Percentiles rank a stretch among this genome's conserved stretches.
These are phyloP conservation scores for Coregonus ussuriensis DNA, from an alignment of 2,797 vertebrate genomes.

Conservation along the genomic window DNA sequence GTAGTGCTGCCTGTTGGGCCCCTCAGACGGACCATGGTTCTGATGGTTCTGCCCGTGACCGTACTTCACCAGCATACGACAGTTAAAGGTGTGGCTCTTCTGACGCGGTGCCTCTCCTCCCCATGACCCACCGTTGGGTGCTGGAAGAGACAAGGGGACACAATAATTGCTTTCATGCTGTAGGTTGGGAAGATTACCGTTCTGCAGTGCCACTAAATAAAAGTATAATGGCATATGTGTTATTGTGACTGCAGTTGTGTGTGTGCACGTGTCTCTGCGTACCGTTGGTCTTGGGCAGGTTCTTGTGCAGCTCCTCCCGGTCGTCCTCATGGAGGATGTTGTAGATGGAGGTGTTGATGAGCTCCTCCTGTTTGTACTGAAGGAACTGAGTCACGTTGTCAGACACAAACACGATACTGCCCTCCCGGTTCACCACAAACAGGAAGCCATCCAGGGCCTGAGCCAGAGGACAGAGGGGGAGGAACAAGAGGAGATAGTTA, in stretches of 20 bases:
- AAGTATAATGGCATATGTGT: not conserved
- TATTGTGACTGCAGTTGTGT: not conserved
- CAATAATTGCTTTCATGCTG: not conserved
- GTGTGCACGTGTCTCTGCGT: slow-evolving; percentile 21
- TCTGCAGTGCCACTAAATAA: not conserved
- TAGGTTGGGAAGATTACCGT: not conserved
- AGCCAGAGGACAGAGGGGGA: slow-evolving; percentile 1
- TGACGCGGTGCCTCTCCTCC: slow-evolving; percentile 87
- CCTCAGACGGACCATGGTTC: slow-evolving; percentile 78
- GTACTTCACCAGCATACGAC: slow-evolving; percentile 93
- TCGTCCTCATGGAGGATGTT: slow-evolving; percentile 95
- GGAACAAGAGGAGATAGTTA: no score
- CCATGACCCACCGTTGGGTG: slow-evolving; percentile 89
- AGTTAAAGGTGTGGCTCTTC: slow-evolving; percentile 97
- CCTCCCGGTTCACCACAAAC: slow-evolving; percentile 97
- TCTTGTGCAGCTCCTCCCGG: slow-evolving; percentile 94
- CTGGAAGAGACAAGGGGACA: slow-evolving; percentile 30
- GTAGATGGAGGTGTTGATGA: slow-evolving; percentile 96
- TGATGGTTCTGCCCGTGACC: slow-evolving; percentile 72
- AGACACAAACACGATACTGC: slow-evolving; percentile 96
- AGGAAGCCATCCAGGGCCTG: slow-evolving; percentile 97
- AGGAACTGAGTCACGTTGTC: slow-evolving; percentile 98
- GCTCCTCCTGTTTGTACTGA: slow-evolving; percentile 96
- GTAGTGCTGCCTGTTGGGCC: slow-evolving; percentile 81
- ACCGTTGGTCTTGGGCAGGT: slow-evolving; percentile 93